Percentiles rank a stretch among this genome's conserved stretches.
These are phyloP conservation scores for Dicerorhinus sumatrensis DNA, from an alignment of 2,113 vertebrate genomes.

Conservation along the genomic window DNA sequence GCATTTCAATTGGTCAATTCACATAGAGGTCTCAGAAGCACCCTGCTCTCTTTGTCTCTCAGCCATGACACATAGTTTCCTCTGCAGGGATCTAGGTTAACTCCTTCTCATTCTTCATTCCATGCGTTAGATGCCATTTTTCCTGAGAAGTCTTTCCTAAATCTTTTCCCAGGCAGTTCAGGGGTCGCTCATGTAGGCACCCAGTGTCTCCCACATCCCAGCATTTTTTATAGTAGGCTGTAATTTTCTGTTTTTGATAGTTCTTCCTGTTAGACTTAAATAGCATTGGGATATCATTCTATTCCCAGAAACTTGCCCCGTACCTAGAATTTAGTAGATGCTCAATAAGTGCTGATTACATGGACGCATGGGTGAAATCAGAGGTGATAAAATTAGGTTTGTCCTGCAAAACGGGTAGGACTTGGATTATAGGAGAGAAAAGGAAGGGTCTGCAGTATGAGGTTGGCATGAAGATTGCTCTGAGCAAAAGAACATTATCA, in stretches of 20 bases:
- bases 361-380: neutral
- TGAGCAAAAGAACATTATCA: neutral
- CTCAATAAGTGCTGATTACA: neutral
- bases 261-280: neutral
- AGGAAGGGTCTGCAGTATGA: neutral
- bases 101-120: neutral
- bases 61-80: neutral
- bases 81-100: neutral
- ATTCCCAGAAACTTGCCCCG: neutral
- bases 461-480: neutral
- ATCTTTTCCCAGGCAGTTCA: neutral
- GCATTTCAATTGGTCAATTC: neutral
- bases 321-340: neutral
- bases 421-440: neutral
- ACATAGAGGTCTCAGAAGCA: neutral
- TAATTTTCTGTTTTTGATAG: neutral
- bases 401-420: neutral
- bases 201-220: neutral
- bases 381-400: neutral
- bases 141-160: neutral
- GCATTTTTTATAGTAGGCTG: neutral
- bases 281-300: neutral
- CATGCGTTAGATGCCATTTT: neutral
- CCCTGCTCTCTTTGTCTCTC: neutral
- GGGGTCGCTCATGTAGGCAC: fast-evolving